Conservation (phyloP, 2,888 invertebrate genomes). For the Crioceris asparagi region DNA sequence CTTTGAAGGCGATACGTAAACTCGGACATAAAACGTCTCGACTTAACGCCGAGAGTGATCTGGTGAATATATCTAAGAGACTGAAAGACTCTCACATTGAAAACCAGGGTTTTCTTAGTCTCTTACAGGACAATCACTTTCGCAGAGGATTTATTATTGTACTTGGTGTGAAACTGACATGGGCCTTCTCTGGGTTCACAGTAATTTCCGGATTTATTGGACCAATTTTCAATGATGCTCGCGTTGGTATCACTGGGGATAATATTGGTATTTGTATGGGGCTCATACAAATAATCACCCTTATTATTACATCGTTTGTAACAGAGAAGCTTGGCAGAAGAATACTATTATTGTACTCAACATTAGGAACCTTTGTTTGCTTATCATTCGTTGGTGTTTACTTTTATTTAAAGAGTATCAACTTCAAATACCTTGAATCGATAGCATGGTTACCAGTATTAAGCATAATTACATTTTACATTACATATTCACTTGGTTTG, state of each 20-base stretch:
- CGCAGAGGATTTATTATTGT: slow-evolving; percentile 53
- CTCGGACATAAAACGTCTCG: slow-evolving; percentile 6
- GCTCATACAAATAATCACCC: slow-evolving; percentile 60
- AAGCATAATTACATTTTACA: neutral
- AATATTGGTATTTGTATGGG: slow-evolving; percentile 66
- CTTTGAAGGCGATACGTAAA: slow-evolving; percentile 40
- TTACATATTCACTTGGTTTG: neutral
- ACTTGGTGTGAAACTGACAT: slow-evolving; percentile 67
- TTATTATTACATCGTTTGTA: slow-evolving; percentile 58
- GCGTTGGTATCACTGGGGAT: slow-evolving; percentile 48
- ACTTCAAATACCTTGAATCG: slow-evolving; percentile 18
- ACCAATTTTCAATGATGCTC: slow-evolving; percentile 58
- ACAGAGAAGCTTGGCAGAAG: slow-evolving; percentile 67
- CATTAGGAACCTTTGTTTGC: slow-evolving; percentile 50
- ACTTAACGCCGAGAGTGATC: too few relatives aligned
- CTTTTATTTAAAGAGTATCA: slow-evolving; percentile 12
- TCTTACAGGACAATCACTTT: slow-evolving; percentile 7
- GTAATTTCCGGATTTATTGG: slow-evolving; percentile 68
- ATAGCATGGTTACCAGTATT: neutral
- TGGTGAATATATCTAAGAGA: neutral
- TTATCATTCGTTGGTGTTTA: slow-evolving; percentile 14
- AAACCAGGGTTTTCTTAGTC: neutral
- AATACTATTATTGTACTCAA: slow-evolving; percentile 51
- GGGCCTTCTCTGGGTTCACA: slow-evolving; percentile 67
- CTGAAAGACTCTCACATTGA: slow-evolving; percentile 1